phyloP scores from a whole-genome alignment of 2,797 vertebrate genomes.

The Clarias laeviceps region DNA sequence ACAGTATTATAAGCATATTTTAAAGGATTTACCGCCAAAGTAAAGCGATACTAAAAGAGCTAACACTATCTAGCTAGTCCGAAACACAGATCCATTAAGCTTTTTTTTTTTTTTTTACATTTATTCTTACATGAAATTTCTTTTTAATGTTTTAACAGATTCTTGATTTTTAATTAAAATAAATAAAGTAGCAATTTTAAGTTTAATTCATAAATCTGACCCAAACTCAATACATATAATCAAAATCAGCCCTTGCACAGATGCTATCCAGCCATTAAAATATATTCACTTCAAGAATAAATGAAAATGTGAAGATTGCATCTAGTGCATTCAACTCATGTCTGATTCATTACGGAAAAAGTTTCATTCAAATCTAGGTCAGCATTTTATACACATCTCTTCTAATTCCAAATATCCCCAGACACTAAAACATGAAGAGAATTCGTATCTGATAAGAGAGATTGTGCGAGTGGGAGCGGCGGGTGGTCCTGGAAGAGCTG shows the following conservation, averaged over 20 bases:
- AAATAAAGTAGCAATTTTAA: background rate
- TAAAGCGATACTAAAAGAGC: background rate
- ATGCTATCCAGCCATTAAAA: background rate
- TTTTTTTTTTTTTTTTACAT: background rate
- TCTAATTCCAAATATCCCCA: conserved; percentile 3
- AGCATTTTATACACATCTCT: background rate
- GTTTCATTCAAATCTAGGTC: conserved; percentile 2
- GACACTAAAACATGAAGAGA: background rate
- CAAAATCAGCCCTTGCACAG: background rate
- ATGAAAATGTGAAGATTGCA: background rate
- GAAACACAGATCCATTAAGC: background rate
- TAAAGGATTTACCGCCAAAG: background rate
- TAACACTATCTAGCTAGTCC: background rate
- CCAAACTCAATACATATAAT: background rate
- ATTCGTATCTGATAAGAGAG: conserved; percentile 25
- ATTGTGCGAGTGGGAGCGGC: conserved; percentile 28
- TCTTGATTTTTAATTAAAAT: background rate
- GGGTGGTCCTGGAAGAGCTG: conserved; percentile 51
- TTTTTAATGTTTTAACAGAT: background rate
- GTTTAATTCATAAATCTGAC: background rate
- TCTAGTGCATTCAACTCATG: background rate
- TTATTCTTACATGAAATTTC: background rate
- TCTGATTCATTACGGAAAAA: background rate
- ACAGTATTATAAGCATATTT: background rate
- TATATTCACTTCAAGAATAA: background rate